phyloP scores from a whole-genome alignment of 2,113 vertebrate genomes.

The Geococcyx californianus region DNA sequence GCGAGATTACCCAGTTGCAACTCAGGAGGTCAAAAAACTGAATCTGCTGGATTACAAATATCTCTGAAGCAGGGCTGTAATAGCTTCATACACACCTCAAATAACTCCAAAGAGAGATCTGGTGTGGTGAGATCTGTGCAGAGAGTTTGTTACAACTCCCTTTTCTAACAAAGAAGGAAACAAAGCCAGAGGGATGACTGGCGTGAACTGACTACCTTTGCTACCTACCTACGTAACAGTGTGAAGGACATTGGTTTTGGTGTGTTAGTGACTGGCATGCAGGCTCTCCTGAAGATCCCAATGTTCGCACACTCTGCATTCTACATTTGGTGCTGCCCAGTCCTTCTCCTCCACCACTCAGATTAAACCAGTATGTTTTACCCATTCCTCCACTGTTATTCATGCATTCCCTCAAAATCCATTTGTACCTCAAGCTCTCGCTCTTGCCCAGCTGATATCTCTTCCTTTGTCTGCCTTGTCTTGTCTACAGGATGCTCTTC shows the following conservation, averaged over 20 bases:
- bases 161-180: not conserved
- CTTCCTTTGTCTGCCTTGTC: not conserved
- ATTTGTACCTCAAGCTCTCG: not conserved
- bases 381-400: not conserved
- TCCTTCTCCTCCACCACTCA: accelerated
- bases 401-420: not conserved
- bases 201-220: not conserved
- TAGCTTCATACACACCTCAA: not conserved
- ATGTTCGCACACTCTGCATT: accelerated
- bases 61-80: not conserved
- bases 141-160: not conserved
- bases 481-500: not conserved
- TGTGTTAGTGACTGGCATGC: not conserved
- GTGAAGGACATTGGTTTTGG: not conserved
- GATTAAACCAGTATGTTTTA: not conserved
- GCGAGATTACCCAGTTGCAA: not conserved
- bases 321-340: not conserved
- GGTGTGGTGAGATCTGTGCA: not conserved
- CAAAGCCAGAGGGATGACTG: not conserved
- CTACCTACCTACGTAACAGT: not conserved
- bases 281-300: not conserved
- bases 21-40: not conserved
- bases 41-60: not conserved
- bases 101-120: not conserved
- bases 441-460: not conserved